Evolutionary conservation across 2,888 invertebrate genomes (phyloP).

Genomic region (Chouioia cunea): DNA sequence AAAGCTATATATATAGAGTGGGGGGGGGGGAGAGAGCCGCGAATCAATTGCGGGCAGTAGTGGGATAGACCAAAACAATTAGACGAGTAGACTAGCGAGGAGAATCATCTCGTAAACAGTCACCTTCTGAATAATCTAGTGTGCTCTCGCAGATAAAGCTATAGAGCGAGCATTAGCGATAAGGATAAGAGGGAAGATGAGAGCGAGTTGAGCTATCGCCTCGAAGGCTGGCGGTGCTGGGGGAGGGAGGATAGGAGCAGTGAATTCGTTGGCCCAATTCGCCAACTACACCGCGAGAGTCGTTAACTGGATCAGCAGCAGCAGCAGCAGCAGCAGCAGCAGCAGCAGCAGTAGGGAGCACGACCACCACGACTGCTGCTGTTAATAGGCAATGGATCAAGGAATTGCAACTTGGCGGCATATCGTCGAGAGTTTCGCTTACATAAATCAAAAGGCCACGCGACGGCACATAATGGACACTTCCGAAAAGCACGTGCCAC

Average conservation of each 20-base stretch:
- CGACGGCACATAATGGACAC: slow-evolving; percentile 33
- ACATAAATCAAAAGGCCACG: slow-evolving; percentile 39
- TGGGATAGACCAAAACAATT: background rate
- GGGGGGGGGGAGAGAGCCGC: too few relatives aligned
- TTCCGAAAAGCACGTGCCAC: slow-evolving; percentile 30
- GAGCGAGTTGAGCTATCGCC: slow-evolving; percentile 2
- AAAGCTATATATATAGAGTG: too few relatives aligned
- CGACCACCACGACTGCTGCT: background rate
- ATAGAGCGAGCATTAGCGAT: slow-evolving; percentile 14
- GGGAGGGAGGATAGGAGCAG: slow-evolving; percentile 1
- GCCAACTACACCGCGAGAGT: too few relatives aligned
- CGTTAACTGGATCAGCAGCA: slow-evolving; percentile 44
- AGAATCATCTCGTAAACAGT: background rate
- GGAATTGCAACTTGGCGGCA: too few relatives aligned
- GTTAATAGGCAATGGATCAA: slow-evolving; percentile 22
- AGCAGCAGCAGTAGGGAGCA: slow-evolving; percentile 5
- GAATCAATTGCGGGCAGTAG: background rate
- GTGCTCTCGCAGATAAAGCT: background rate
- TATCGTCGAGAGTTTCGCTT: background rate
- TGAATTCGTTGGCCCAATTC: slow-evolving; percentile 46
- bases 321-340: too few relatives aligned
- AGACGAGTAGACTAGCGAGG: background rate
- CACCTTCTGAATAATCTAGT: too few relatives aligned
- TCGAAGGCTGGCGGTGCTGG: too few relatives aligned
- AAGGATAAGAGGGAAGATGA: slow-evolving; percentile 3